Evolutionary conservation across 2,113 vertebrate species (phyloP).

Genomic region (Eptesicus fuscus): DNA sequence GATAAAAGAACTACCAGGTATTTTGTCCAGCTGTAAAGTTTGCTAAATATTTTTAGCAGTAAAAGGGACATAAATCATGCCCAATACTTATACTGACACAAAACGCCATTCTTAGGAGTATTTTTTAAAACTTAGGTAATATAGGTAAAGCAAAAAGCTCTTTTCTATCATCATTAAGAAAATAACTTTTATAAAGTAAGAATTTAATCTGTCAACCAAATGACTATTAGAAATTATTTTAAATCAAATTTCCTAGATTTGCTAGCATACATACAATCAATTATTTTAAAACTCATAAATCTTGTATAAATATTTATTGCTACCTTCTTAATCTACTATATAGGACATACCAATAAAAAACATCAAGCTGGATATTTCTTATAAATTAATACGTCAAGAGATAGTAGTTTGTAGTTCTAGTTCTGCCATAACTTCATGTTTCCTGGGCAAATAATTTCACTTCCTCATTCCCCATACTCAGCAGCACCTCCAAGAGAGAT

Average conservation of each 20-base stretch:
- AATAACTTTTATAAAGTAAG: slow-evolving; percentile 8
- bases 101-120: neutral
- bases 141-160: neutral
- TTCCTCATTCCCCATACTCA: neutral
- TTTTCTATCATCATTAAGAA: neutral
- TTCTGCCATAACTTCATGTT: neutral
- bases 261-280: slow-evolving; percentile 2
- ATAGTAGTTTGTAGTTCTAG: neutral
- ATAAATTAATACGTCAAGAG: neutral
- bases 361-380: neutral
- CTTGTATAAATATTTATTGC: neutral
- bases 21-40: neutral
- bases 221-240: neutral
- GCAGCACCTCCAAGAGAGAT: neutral
- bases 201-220: neutral
- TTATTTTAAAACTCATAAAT: neutral
- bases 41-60: slow-evolving; percentile 4
- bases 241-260: neutral
- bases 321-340: neutral
- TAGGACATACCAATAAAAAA: neutral
- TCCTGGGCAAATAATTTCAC: neutral
- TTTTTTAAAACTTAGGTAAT: slow-evolving; percentile 2
- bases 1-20: neutral
- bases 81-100: neutral
- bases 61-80: neutral